Evolutionary conservation across 1,140 invertebrate species (phyloP), one percentile per base, ranked within the genome.

Genomic region (Atopsyche davidsoni): DNA sequence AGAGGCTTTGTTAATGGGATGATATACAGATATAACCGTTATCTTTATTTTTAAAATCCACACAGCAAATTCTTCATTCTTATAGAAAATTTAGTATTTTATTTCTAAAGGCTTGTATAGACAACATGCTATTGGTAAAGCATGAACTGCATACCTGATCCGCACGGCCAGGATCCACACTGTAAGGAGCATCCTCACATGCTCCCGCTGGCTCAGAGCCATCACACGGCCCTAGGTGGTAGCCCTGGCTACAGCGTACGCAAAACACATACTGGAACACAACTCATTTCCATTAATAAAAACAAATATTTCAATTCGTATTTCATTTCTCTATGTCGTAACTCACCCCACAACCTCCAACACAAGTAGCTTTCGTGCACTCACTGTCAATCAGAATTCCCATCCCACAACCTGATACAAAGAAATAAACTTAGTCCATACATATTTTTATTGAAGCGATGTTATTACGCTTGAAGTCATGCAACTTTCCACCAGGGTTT

Each of bases 191-290:
- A 28, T 64, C 62, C 17, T 68, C 75, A 21, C 65, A 65, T 13
- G 59, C 57, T 35, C 36, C 54, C 2, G 60, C 51, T 17, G 47
- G 64, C n/a, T 66, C 67, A 4, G 62, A 60, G 18, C 69, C 67
- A 16, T 68, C 62, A 62, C 89, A 92, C 28, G 85, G 79, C 2
- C 87, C 88, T 17, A 86, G 73, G 61, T 92, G 89, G 68, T 79
- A 89, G 22, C 85, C 87, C 75, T 87, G 83, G 7, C 86, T 69
- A 65, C 89, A 92, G 51, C 77, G 73, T 55, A 82, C 76, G 60
- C 89, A 92, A 63, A 92, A 92, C 0, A 90, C 87, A 68, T 83
- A 90, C 80, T 86, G 51, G 36, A 75, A 68, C 46, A 57, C n/a
- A 28, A 7, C 24, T 7, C 6, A 28, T 28, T 28, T n/a, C n/a